Evolutionary conservation across 2,113 vertebrate species (phyloP).

Genomic region (Hucho hucho): DNA sequence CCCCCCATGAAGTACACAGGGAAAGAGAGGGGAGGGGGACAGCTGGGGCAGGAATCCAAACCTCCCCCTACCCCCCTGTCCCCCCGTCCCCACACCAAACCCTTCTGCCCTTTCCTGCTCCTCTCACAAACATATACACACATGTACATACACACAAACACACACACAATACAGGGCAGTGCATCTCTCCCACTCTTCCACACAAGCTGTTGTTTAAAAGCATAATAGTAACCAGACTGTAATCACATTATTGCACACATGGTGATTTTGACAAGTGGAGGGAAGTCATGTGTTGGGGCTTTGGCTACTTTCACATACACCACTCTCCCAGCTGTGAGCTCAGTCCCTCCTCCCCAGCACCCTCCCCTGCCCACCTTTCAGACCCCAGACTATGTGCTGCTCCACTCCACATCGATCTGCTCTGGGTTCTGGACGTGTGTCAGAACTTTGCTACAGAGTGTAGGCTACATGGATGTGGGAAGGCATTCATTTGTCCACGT

Average conservation of each 20-base stretch:
- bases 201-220: conserved; percentile 87
- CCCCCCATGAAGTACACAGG: conserved; percentile 50
- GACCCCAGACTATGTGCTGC: conserved; percentile 42
- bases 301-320: conserved; percentile 85
- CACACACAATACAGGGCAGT: conserved; percentile 68
- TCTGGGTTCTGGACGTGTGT: conserved; percentile 1
- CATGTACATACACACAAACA: conserved; percentile 46
- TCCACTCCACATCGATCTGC: conserved; percentile 32
- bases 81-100: conserved; percentile 18
- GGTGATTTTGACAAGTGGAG: conserved; percentile 89
- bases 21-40: conserved; percentile 29
- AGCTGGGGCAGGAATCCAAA: conserved; percentile 53
- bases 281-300: conserved; percentile 95
- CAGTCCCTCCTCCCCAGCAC: conserved; percentile 69
- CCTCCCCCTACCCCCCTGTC: too few species aligned
- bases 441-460: conserved; percentile 14
- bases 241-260: conserved; percentile 98
- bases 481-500: too few species aligned
- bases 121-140: conserved; percentile 7
- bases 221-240: conserved; percentile 98
- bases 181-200: too few species aligned
- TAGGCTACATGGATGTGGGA: background rate
- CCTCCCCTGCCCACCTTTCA: background rate
- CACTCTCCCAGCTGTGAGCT: conserved; percentile 94
- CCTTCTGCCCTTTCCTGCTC: conserved; percentile 8